Conservation (phyloP, 2,888 invertebrate genomes). For the Brenthis ino region DNA sequence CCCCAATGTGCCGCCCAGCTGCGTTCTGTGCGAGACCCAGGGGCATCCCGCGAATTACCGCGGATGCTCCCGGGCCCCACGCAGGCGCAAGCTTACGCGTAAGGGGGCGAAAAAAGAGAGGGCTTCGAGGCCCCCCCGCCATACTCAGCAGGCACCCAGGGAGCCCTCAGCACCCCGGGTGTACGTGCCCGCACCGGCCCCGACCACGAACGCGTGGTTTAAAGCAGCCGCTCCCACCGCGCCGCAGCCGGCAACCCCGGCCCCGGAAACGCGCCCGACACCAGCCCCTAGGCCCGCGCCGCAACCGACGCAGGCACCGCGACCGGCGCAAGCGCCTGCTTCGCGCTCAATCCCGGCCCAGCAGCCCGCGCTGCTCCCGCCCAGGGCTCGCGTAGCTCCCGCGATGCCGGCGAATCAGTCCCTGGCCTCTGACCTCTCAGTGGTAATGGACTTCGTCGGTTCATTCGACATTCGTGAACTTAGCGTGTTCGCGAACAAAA, state of each 20-base stretch:
- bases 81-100: not conserved
- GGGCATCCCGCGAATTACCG: conserved; percentile 6
- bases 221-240: not conserved
- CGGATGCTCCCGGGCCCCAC: not conserved
- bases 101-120: not conserved
- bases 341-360: too few species aligned
- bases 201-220: not conserved
- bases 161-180: not conserved
- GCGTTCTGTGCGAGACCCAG: not conserved
- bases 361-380: too few species aligned
- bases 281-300: too few species aligned
- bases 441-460: too few species aligned
- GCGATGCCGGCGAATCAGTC: too few species aligned
- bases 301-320: too few species aligned
- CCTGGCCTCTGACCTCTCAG: too few species aligned
- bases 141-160: not conserved
- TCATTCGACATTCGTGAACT: too few species aligned
- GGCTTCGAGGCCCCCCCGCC: not conserved
- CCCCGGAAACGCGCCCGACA: too few species aligned
- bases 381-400: too few species aligned
- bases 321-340: too few species aligned
- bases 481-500: too few species aligned
- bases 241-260: not conserved
- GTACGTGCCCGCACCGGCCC: not conserved
- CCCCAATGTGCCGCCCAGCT: not conserved